Conservation (phyloP, 2,888 invertebrate genomes). For the Hecatera dysodea region DNA sequence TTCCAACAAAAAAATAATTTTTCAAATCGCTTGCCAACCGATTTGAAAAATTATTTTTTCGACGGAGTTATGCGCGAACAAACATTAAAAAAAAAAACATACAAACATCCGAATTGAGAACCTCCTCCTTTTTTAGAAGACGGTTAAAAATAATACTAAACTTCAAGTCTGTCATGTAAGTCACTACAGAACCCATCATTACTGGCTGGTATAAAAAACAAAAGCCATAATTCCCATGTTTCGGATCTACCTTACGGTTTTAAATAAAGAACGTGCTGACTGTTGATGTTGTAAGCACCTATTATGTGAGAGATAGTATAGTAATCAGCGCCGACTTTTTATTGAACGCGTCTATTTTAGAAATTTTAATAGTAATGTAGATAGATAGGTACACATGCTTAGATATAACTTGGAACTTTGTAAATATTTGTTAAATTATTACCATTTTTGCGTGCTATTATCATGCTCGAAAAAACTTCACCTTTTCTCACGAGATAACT, state of each 20-base stretch:
- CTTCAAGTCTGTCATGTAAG: neutral
- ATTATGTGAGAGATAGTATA: slow-evolving; percentile 54
- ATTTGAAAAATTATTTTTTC: too few relatives aligned
- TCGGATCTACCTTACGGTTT: slow-evolving; percentile 25
- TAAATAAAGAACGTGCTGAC: slow-evolving; percentile 48
- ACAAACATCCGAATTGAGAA: too few relatives aligned
- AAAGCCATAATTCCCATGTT: slow-evolving; percentile 35
- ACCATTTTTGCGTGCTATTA: slow-evolving; percentile 12
- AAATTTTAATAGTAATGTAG: slow-evolving; percentile 33
- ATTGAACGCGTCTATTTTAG: slow-evolving; percentile 38
- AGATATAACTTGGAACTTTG: slow-evolving; percentile 3
- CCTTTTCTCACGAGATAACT: neutral
- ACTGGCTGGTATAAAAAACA: slow-evolving; percentile 6
- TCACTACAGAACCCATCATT: slow-evolving; percentile 19
- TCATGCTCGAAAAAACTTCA: slow-evolving; percentile 9
- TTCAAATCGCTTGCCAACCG: too few relatives aligned
- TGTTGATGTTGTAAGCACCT: slow-evolving; percentile 35
- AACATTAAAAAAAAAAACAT: too few relatives aligned
- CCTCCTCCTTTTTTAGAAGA: too few relatives aligned
- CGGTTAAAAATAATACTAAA: neutral
- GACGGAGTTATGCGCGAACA: too few relatives aligned
- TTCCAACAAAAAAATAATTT: too few relatives aligned
- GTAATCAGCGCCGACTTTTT: slow-evolving; percentile 37
- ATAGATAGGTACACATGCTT: neutral
- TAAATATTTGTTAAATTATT: slow-evolving; percentile 16